Base-by-base conservation (phyloP, 2,113 vertebrate species). In the Rana temporaria region DNA sequence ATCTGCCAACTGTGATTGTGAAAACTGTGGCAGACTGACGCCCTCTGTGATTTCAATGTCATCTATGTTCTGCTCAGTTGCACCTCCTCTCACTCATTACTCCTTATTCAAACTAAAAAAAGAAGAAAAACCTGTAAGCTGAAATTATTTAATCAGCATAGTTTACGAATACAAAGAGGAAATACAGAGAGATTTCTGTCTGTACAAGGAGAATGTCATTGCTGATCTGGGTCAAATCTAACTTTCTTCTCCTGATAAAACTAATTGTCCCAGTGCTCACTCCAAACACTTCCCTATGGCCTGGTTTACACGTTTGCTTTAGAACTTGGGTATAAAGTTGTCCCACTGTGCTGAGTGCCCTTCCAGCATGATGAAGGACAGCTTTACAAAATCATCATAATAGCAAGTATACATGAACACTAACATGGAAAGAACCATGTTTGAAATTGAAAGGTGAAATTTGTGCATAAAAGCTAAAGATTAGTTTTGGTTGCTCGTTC, bases 141-240 rank as follows among this genome's bases (percentile, higher is more conserved):
- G 30, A 76, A 63, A 42, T 76, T 76, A 76, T 76, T 75, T 60
- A 75, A 75, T 76, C 30, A 59, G 55, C 55, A 16, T 59, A 76
- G 63, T 59, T 42, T 20, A 63, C 52, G 59, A 76, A 76, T 76
- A 42, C 73, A 63, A 63, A 76, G 20, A 60, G 42, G 73, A 63
- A 20, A 63, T n/a, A 11, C 70, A 19, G 16, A 42, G 11, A 9
- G 4, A 42, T 42, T 42, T 76, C 9, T 38, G 4, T 62, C 57
- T 76, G 34, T 62, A 42, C 19, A 76, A 42, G 53, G 57, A 17
- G 53, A 76, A 74, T 62, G 59, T 26, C 59, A 76, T 42, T 55
- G 62, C 18, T 65, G 8, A 30, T 78, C 32, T 18, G 14, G 12
- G 16, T 20, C 72, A 75, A 7, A 60, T 20, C 20, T 63, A 12